Evolutionary conservation across 1,140 invertebrate species (phyloP).

Genomic region (Schlechtendalia chinensis): DNA sequence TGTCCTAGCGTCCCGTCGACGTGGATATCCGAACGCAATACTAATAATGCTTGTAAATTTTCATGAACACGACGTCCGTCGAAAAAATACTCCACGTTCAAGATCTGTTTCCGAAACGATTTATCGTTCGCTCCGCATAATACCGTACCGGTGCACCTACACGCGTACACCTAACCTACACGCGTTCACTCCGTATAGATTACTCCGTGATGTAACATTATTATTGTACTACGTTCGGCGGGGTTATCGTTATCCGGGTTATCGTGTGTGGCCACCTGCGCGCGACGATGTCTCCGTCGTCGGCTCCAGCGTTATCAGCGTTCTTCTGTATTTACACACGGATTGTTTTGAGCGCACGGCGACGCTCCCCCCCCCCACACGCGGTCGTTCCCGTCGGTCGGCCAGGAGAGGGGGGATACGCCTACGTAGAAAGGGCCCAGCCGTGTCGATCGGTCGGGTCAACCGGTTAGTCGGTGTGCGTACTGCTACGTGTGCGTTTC

Average conservation of each 20-base stretch:
- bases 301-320: not conserved
- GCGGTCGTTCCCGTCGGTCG: not conserved
- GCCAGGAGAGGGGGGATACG: not conserved
- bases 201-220: not conserved
- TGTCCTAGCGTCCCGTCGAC: no score
- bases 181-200: not conserved
- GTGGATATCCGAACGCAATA: no score
- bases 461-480: slow-evolving; percentile 42
- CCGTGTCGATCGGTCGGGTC: slow-evolving; percentile 18
- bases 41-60: no score
- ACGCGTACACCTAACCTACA: no score
- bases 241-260: slow-evolving; percentile 45
- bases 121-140: no score
- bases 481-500: slow-evolving; percentile 27
- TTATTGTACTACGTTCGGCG: slow-evolving; percentile 9
- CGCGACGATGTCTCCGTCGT: not conserved
- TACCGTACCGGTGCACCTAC: no score
- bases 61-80: no score
- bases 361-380: not conserved
- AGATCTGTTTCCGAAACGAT: no score
- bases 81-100: no score
- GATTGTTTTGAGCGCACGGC: not conserved
- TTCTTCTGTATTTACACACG: not conserved
- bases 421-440: slow-evolving; percentile 24
- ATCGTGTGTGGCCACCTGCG: slow-evolving; percentile 19